Conservation (phyloP, 2,113 vertebrate genomes). For the Glareola pratincola region DNA sequence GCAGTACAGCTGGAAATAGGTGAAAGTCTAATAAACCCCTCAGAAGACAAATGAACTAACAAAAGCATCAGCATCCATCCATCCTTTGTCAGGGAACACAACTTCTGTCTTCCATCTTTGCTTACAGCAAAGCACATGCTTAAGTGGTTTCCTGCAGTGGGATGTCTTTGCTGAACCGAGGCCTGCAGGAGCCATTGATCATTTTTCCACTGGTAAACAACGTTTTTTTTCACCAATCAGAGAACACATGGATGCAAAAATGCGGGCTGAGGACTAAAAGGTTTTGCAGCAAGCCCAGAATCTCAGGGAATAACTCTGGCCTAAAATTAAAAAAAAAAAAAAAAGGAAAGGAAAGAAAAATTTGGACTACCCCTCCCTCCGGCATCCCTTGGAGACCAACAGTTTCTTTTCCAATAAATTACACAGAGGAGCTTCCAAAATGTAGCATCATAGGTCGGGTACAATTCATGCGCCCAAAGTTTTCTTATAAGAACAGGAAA, state of each 20-base stretch:
- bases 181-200: slow-evolving; percentile 39
- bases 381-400: not conserved
- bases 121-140: not conserved
- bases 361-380: not conserved
- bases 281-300: not conserved
- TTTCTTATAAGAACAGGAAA: not conserved
- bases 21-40: not conserved
- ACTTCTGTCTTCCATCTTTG: not conserved
- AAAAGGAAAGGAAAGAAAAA: not conserved
- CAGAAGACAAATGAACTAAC: not conserved
- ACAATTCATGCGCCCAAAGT: not conserved
- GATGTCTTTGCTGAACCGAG: not conserved
- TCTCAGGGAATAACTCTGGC: not conserved
- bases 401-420: not conserved
- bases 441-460: too few species aligned
- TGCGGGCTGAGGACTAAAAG: not conserved
- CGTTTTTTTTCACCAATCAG: slow-evolving; percentile 15
- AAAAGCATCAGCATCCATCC: not conserved
- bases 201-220: slow-evolving; percentile 26
- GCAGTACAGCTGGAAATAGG: not conserved
- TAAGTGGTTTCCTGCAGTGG: slow-evolving; percentile 6
- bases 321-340: not conserved
- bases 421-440: not conserved
- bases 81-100: not conserved
- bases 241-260: not conserved